A percentile compares a stretch with the other conserved stretches of the same genome.
Conservation (phyloP, 2,888 invertebrate species). For the Heteromurus nitidus region DNA sequence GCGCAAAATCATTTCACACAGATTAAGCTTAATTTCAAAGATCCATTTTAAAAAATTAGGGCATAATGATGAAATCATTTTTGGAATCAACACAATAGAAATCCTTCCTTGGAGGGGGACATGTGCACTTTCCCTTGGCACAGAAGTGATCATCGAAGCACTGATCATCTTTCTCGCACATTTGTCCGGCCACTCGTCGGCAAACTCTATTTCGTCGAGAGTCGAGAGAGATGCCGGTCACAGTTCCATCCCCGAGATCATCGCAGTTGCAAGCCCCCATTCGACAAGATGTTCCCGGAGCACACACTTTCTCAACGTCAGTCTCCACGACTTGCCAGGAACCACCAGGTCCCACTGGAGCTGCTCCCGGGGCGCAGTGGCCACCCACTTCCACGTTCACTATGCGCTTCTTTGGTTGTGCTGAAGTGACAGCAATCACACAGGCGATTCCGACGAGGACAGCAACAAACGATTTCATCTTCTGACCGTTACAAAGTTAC, state of each 20-base stretch:
- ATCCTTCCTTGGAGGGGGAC: constrained; percentile 33
- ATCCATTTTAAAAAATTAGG: too few relatives aligned
- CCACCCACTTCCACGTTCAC: constrained; percentile 42
- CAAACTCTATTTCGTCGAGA: constrained; percentile 25
- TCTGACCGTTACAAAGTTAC: too few relatives aligned
- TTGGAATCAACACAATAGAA: constrained; percentile 35
- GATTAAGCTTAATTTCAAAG: too few relatives aligned
- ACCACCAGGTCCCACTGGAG: constrained; percentile 47
- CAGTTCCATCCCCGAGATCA: constrained; percentile 55
- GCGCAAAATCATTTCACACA: too few relatives aligned
- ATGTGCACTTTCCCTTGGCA: constrained; percentile 46
- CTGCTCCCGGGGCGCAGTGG: constrained; percentile 41
- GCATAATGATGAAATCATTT: constrained; percentile 48
- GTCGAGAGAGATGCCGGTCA: constrained; percentile 41
- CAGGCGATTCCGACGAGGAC: background rate
- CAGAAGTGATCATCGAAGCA: constrained; percentile 51
- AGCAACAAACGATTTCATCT: too few relatives aligned
- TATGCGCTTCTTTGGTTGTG: constrained; percentile 13
- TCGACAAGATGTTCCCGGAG: constrained; percentile 46
- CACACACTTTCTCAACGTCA: constrained; percentile 52
- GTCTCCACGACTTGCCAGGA: constrained; percentile 60
- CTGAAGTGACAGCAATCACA: too few relatives aligned
- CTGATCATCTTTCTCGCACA: constrained; percentile 30
- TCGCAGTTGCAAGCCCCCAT: constrained; percentile 59
- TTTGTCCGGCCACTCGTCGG: constrained; percentile 53